These are phyloP conservation scores for Neotoxoptera formosana DNA, from an alignment of 1,140 invertebrate species.

Conservation along the genomic window DNA sequence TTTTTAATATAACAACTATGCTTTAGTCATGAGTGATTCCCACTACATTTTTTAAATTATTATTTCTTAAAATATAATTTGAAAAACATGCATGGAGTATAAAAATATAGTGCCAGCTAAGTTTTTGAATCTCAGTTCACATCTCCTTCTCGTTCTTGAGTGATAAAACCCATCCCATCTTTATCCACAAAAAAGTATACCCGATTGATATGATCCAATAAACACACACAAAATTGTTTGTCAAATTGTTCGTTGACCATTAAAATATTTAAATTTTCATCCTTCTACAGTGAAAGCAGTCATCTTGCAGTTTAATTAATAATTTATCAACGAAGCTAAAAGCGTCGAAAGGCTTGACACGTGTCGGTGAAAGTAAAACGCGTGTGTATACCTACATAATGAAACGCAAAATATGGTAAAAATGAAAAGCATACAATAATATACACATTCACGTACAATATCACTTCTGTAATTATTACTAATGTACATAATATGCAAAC, in stretches of 20 bases:
- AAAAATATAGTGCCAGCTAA: too few relatives aligned
- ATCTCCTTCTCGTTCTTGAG: neutral
- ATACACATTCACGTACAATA: neutral
- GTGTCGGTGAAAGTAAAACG: neutral
- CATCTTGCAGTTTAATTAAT: neutral
- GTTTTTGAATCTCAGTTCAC: neutral
- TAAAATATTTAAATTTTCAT: neutral
- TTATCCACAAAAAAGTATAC: neutral
- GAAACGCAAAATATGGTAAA: neutral
- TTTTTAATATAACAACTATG: too few relatives aligned
- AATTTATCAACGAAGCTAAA: neutral
- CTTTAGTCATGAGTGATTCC: neutral
- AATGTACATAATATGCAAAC: neutral
- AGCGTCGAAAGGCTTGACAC: neutral
- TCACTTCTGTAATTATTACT: neutral
- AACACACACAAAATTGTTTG: neutral
- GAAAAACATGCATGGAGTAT: too few relatives aligned
- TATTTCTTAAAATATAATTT: too few relatives aligned
- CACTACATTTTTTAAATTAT: neutral
- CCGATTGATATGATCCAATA: neutral
- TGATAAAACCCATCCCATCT: neutral
- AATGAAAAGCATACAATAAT: neutral
- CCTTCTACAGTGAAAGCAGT: neutral
- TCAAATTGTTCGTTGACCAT: neutral
- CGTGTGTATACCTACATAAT: neutral